phyloP scores from a whole-genome alignment of 2,888 invertebrate species.

The Caenorhabditis macrosperma region DNA sequence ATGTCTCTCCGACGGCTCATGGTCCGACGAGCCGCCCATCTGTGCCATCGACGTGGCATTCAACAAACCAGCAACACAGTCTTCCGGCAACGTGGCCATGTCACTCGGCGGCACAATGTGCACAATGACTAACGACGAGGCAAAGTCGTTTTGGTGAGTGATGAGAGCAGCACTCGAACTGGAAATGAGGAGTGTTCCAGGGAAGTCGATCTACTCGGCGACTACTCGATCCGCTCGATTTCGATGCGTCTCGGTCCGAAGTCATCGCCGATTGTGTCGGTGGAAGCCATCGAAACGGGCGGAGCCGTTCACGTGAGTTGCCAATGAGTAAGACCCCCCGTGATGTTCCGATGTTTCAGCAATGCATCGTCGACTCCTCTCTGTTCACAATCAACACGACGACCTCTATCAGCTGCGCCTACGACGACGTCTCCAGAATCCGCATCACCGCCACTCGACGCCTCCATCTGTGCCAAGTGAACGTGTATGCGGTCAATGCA shows the following conservation, averaged over 20 bases:
- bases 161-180: not conserved
- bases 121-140: conserved; percentile 65
- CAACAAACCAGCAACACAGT: conserved; percentile 69
- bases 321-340: too few relatives aligned
- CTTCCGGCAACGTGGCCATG: conserved; percentile 62
- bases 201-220: conserved; percentile 69
- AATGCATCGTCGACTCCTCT: conserved; percentile 47
- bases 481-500: conserved; percentile 73
- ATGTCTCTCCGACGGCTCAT: conserved; percentile 68
- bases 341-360: conserved; percentile 30
- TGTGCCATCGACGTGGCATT: conserved; percentile 75
- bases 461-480: conserved; percentile 71
- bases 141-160: conserved; percentile 64
- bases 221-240: conserved; percentile 62
- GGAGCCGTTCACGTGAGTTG: conserved; percentile 60
- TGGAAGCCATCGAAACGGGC: conserved; percentile 60
- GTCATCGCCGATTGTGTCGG: conserved; percentile 55
- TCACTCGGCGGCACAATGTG: conserved; percentile 61
- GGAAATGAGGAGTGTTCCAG: conserved; percentile 12
- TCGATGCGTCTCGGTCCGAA: conserved; percentile 59
- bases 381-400: conserved; percentile 59
- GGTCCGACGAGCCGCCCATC: conserved; percentile 69
- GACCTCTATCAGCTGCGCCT: conserved; percentile 52
- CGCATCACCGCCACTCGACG: conserved; percentile 64
- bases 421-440: conserved; percentile 58